Evolutionary conservation across 2,797 vertebrate species (phyloP), one percentile per base, ranked within the genome.

Genomic region (Lutjanus argentimaculatus): DNA sequence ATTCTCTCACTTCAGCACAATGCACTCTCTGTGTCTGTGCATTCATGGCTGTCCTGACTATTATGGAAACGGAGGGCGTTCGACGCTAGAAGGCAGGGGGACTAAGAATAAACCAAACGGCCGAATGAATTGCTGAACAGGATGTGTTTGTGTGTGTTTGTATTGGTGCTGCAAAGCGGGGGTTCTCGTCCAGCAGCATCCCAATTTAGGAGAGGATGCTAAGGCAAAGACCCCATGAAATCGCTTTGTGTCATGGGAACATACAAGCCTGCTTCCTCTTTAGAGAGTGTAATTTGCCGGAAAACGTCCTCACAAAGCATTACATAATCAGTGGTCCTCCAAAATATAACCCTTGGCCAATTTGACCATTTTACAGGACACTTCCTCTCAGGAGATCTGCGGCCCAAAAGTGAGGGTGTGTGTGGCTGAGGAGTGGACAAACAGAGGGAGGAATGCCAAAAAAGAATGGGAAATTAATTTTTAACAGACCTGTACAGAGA

Each of bases 251-350:
- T 75, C 66, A 72, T 9, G 48, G 86, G 88, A 90, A 89, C 77
- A 80, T 80, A 72, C 85, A 75, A 89, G 85, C 75, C 78, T 45
- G 85, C 69, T 80, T 90, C 77, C 81, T 61, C 85, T 91, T 89
- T 82, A 90, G 53, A 73, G 78, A 75, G 91, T 85, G 81, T 89
- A 93, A 93, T 92, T 93, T 90, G 83, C 85, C 49, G 90, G 90
- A 92, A 94, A 94, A 91, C 84, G 46, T 73, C 56, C 83, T 76
- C 68, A 93, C 91, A 93, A 90, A 91, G 91, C 77, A 25, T 94
- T 93, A 89, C 85, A 88, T 91, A 92, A 94, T 81, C 87, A 66
- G 74, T 45, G 51, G 43, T 85, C 40, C 77, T 80, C 74, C 64
- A 36, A 82, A 87, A 77, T 83, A 72, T 80, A 88, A 87, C 82